phyloP scores from a whole-genome alignment of 2,888 invertebrate genomes.

The Sceliomorpha sp. region DNA sequence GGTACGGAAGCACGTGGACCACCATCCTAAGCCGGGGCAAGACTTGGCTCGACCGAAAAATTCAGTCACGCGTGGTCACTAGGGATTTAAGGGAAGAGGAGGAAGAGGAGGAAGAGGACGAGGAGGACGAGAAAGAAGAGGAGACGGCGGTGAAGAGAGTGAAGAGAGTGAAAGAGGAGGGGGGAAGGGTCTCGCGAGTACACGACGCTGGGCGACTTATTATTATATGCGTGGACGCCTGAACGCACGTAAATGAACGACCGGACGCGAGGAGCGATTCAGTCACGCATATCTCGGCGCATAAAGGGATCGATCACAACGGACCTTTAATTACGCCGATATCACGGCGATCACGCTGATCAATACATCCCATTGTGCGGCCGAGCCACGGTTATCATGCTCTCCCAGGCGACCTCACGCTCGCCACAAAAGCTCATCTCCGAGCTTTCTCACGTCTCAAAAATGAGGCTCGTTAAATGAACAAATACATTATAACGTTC shows the following conservation, averaged over 20 bases:
- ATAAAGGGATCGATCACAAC: slow-evolving; percentile 69
- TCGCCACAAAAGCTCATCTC: slow-evolving; percentile 53
- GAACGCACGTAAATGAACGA: slow-evolving; percentile 23
- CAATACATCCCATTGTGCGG: slow-evolving; percentile 73
- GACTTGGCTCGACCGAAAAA: slow-evolving; percentile 49
- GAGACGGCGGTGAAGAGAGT: too few species aligned
- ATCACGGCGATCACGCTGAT: slow-evolving; percentile 78
- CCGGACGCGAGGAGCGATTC: slow-evolving; percentile 52
- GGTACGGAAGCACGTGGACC: slow-evolving; percentile 38
- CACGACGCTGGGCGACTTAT: slow-evolving; percentile 19
- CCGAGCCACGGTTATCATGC: slow-evolving; percentile 38
- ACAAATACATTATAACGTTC: slow-evolving; percentile 37
- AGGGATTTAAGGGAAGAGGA: too few species aligned
- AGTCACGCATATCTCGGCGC: slow-evolving; percentile 64
- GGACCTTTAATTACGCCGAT: slow-evolving; percentile 77
- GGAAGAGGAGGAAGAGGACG: slow-evolving; percentile 1
- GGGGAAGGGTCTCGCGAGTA: slow-evolving; percentile 3
- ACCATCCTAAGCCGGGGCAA: slow-evolving; percentile 39
- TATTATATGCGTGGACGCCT: slow-evolving; percentile 33
- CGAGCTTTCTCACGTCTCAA: slow-evolving; percentile 47
- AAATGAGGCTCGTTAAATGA: slow-evolving; percentile 32
- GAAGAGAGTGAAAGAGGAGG: slow-evolving; percentile 6
- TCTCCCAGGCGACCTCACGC: slow-evolving; percentile 36
- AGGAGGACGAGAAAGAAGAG: too few species aligned
- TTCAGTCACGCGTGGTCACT: slow-evolving; percentile 47